phyloP scores from a whole-genome alignment of 2,113 vertebrate species.

The Etia nguti region DNA sequence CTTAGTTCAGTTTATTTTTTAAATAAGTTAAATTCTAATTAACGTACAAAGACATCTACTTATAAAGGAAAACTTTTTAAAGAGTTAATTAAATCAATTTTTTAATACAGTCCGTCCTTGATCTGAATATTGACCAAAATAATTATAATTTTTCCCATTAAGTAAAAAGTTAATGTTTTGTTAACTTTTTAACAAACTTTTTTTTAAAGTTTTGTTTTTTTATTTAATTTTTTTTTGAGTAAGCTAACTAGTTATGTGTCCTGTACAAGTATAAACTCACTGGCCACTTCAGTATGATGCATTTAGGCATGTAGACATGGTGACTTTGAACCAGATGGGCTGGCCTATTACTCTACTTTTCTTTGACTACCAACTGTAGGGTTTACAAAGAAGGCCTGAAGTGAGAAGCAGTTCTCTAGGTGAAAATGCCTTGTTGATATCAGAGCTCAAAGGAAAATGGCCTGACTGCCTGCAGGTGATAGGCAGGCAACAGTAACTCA shows the following conservation, averaged over 20 bases:
- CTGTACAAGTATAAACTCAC: background rate
- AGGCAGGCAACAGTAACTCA: background rate
- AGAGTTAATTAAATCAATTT: background rate
- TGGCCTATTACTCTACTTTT: background rate
- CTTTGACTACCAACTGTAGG: background rate
- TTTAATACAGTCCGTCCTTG: background rate
- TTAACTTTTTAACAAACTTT: too few species aligned
- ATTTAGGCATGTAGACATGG: background rate
- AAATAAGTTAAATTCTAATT: background rate
- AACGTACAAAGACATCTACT: background rate
- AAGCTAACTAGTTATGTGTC: fast-evolving
- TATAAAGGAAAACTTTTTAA: background rate
- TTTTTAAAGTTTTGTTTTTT: too few species aligned
- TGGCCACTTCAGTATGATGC: background rate
- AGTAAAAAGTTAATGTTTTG: background rate
- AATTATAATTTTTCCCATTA: background rate
- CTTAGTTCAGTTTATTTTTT: background rate
- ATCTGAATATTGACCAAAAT: background rate
- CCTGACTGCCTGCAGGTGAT: background rate
- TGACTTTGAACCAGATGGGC: background rate
- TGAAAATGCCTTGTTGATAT: background rate
- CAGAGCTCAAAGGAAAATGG: background rate
- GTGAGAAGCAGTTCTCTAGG: background rate
- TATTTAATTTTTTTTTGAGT: background rate
- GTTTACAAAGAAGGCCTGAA: background rate